A percentile compares a stretch with the other conserved stretches of the same genome.
Conservation (phyloP, 2,888 invertebrate genomes). For the Cosmia trapezina region DNA sequence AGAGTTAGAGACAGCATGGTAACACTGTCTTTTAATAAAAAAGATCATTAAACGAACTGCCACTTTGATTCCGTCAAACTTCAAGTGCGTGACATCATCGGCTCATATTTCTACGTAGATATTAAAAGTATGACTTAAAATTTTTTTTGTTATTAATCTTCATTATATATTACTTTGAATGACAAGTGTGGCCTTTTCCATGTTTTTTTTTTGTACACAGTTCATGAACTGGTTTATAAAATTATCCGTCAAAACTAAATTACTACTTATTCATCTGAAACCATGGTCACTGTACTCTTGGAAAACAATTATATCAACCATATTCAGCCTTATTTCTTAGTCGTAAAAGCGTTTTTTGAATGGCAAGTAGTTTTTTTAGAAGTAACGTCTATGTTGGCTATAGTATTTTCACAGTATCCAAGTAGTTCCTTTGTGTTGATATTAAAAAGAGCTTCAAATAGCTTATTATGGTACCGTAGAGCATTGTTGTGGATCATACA, state of each 20-base stretch:
- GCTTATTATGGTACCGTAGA: slow-evolving; percentile 54
- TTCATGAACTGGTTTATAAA: slow-evolving; percentile 66
- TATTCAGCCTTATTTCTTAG: slow-evolving; percentile 1
- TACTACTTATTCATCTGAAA: slow-evolving; percentile 65
- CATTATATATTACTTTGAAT: slow-evolving; percentile 56
- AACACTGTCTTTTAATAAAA: slow-evolving; percentile 31
- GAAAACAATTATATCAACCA: slow-evolving; percentile 12
- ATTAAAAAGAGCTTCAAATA: slow-evolving; percentile 57
- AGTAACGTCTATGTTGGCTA: slow-evolving; percentile 28
- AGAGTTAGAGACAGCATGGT: slow-evolving; percentile 9
- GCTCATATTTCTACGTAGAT: slow-evolving; percentile 25
- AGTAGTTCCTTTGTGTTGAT: slow-evolving; percentile 65
- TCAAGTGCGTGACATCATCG: slow-evolving; percentile 43
- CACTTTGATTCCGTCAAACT: slow-evolving; percentile 41
- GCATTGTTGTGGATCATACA: slow-evolving; percentile 50
- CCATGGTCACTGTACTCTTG: slow-evolving; percentile 26
- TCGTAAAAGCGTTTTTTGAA: slow-evolving; percentile 12
- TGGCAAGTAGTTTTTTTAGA: not conserved
- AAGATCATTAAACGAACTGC: slow-evolving; percentile 25
- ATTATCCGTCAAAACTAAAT: slow-evolving; percentile 67
- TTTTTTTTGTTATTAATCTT: slow-evolving; percentile 54
- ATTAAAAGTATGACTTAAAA: slow-evolving; percentile 17
- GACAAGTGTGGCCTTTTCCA: slow-evolving; percentile 61
- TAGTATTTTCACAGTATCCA: slow-evolving; percentile 65
- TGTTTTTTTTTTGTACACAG: slow-evolving; percentile 54